Evolutionary conservation across 2,797 vertebrate genomes (phyloP).

Genomic region (Aulostomus chinensis): DNA sequence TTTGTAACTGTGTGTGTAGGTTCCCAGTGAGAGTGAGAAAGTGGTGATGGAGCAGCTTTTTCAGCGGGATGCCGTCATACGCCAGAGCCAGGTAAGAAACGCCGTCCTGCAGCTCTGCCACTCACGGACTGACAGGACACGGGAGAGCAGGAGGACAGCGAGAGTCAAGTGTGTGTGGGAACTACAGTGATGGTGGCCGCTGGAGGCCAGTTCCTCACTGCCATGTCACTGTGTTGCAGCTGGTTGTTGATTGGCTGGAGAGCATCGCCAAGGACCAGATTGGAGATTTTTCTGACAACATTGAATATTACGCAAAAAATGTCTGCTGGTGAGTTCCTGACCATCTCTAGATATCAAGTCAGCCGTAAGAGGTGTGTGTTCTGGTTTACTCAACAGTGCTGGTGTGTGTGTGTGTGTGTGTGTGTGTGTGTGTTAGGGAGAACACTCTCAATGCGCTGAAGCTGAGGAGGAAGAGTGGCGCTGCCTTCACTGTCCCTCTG

Average conservation of each 20-base stretch:
- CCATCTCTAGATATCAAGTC: background rate
- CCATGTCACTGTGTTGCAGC: conserved; percentile 66
- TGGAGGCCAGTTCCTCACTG: background rate
- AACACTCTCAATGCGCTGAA: conserved; percentile 93
- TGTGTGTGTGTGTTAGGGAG: conserved; percentile 82
- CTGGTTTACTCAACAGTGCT: background rate
- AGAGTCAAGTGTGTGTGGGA: background rate
- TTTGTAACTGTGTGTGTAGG: conserved; percentile 62
- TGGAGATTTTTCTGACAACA: conserved; percentile 95
- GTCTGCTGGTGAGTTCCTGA: conserved; percentile 92
- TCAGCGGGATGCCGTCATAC: conserved; percentile 89
- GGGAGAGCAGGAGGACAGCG: too few species aligned
- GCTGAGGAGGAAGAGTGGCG: conserved; percentile 80
- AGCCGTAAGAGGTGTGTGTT: background rate
- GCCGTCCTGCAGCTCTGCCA: too few species aligned
- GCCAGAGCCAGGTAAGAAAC: conserved; percentile 91
- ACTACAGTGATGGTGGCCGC: background rate
- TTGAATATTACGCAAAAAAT: conserved; percentile 96
- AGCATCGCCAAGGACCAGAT: conserved; percentile 97
- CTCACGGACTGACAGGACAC: too few species aligned
- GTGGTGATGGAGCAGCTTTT: conserved; percentile 89
- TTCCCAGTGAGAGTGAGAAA: conserved; percentile 91
- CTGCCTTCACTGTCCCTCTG: conserved; percentile 83
- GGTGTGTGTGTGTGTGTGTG: conserved; percentile 21
- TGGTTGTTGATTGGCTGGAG: conserved; percentile 98